Evolutionary conservation across 2,888 invertebrate species (phyloP), one percentile per base, ranked within the genome.

Genomic region (Agrochola lota): DNA sequence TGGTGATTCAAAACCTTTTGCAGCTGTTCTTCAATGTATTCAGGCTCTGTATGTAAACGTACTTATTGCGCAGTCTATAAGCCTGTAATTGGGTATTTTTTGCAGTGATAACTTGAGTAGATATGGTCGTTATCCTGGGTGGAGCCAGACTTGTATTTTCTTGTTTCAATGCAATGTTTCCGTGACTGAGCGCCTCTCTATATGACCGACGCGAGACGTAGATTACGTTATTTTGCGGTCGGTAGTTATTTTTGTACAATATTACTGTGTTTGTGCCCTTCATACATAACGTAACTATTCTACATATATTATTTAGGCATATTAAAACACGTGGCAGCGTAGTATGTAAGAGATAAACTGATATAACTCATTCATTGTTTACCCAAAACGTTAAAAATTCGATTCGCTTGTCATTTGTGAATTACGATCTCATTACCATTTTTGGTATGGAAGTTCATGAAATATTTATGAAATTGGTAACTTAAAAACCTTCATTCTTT

Each of bases 171-270:
- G 79, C 60, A 80, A 76, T 77, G 46, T 81, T 76, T 40, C 69
- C 77, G 79, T 74, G 49, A 74, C 49, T 73, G 82, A 85, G 76
- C 79, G 57, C 74, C 74, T 74, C 74, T 85, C 71, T 75, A 57
- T 85, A 49, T 74, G 69, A 9, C 35, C 59, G 76, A 74, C 67
- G 52, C 62, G 43, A 49, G 76, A 74, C 63, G 57, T 70, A 43
- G 26, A 55, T 62, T 73, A 57, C 35, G 23, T n/a, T 66, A 57
- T 11, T 49, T 55, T 40, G n/a, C 46, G 57, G 68, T 67, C 23
- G 15, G 35, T 59, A 46, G 12, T n/a, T 67, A 20, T 73, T 70
- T 66, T 40, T 66, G 11, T 55, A 52, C 7, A 55, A 78, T 71
- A 71, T 73, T 43, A 26, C n/a, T 15, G 35, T 43, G 35, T 43